Base-by-base conservation (phyloP, 1,140 invertebrate genomes). In the Brevipalpus yothersi region DNA sequence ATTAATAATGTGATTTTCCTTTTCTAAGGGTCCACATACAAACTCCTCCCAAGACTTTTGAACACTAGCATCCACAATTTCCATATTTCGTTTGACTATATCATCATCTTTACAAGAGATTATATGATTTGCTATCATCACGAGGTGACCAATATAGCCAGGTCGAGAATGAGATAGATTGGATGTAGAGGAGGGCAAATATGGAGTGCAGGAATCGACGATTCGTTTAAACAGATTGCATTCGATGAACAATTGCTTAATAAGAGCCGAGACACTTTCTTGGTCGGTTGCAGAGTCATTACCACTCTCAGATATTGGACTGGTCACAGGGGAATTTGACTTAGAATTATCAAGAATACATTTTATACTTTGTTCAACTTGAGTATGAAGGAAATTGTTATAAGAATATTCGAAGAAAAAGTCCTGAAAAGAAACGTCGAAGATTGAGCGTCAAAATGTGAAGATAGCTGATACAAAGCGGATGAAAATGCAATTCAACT, bases 321-420 rank as follows among this genome's bases (percentile, higher is more conserved):
- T 40, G 9, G 53, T 55, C 15, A 55, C 23, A 31, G 53, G 53
- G 15, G 53, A 55, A 31, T 15, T 55, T 39, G 53, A 55, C 7
- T 55, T 55, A 11, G 57, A 61, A 40, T 63, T 63, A n/a, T 63
- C 43, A 23, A 64, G 39, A 42, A 64, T 41, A 45, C 65, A 56
- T 19, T 56, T 73, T 74, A 89, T 73, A 67, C 80, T 80, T 68
- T 79, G 77, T 70, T 82, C 79, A 55, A 87, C 82, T 75, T 86
- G 82, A 60, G 81, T 81, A 72, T 90, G 87, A 64, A 90, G 73
- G 72, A 90, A 89, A 75, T 87, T 91, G 74, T 91, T 90, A 78
- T 83, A 82, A 41, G 77, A 75, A 75, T 82, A 86, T 68, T 78
- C 75, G 71, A 88, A 85, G 76, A 85, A 83, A 71, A 89, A 73